Conservation (phyloP, 2,113 vertebrate genomes). For the Scytalopus superciliaris region DNA sequence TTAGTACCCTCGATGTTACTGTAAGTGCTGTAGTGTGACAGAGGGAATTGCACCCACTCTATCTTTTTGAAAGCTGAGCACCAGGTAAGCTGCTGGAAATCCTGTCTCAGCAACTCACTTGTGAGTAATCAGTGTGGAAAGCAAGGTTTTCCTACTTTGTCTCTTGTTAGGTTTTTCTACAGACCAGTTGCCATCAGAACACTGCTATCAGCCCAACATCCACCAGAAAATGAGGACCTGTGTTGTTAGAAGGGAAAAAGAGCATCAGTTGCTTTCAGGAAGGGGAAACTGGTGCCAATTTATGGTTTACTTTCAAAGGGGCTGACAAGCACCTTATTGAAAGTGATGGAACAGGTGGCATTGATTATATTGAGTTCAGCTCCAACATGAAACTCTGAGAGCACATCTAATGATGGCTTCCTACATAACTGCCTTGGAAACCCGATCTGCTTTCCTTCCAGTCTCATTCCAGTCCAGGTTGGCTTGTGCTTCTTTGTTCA, state of each 20-base stretch:
- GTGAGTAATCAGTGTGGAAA: not conserved
- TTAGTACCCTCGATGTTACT: not conserved
- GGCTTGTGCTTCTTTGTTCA: conserved; percentile 26
- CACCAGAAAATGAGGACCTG: not conserved
- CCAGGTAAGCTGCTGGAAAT: not conserved
- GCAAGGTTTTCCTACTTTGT: not conserved
- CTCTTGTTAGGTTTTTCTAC: not conserved
- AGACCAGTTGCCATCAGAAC: not conserved
- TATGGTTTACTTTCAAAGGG: not conserved
- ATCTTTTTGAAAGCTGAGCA: not conserved
- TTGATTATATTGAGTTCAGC: not conserved
- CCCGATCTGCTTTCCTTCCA: not conserved
- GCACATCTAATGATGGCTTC: not conserved
- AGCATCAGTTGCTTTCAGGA: not conserved
- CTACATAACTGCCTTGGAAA: not conserved
- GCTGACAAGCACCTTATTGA: not conserved
- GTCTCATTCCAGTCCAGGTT: not conserved
- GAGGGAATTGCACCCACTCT: not conserved
- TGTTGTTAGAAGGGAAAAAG: not conserved
- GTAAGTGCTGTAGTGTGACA: not conserved
- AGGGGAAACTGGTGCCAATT: not conserved
- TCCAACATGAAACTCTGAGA: not conserved
- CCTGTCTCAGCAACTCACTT: not conserved
- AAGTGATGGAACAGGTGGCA: conserved; percentile 13
- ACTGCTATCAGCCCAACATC: not conserved